A percentile compares a stretch with the other conserved stretches of the same genome.
phyloP scores from a whole-genome alignment of 2,113 vertebrate genomes.

The Parotia lawesii region DNA sequence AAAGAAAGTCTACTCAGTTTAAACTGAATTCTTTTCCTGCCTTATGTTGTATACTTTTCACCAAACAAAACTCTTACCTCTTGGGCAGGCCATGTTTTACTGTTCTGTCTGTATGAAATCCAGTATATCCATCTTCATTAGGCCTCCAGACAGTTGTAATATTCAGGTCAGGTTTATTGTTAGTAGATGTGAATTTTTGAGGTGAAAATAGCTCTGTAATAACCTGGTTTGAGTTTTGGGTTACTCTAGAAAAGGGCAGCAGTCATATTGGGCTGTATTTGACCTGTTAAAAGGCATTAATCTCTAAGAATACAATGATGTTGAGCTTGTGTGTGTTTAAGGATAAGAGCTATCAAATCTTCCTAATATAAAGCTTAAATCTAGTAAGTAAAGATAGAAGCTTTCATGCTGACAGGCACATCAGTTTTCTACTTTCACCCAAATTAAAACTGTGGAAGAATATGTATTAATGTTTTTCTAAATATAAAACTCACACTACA shows the following conservation, averaged over 20 bases:
- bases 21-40: background rate
- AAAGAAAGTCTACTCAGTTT: background rate
- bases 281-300: background rate
- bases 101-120: background rate
- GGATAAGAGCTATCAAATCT: background rate
- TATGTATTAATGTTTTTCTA: background rate
- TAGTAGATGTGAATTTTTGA: background rate
- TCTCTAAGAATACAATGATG: background rate
- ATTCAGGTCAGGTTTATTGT: background rate
- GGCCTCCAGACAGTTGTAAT: background rate
- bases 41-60: background rate
- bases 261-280: background rate
- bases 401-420: background rate
- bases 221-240: background rate
- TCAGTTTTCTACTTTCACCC: background rate
- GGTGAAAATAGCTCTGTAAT: background rate
- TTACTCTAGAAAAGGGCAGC: background rate
- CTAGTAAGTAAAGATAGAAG: background rate
- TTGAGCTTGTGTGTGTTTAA: background rate
- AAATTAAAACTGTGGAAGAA: background rate
- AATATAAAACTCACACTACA: background rate
- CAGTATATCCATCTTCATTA: background rate
- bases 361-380: background rate
- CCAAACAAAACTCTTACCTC: background rate
- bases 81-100: background rate